Conservation (phyloP, 2,888 invertebrate species). For the Amorpha juglandis region DNA sequence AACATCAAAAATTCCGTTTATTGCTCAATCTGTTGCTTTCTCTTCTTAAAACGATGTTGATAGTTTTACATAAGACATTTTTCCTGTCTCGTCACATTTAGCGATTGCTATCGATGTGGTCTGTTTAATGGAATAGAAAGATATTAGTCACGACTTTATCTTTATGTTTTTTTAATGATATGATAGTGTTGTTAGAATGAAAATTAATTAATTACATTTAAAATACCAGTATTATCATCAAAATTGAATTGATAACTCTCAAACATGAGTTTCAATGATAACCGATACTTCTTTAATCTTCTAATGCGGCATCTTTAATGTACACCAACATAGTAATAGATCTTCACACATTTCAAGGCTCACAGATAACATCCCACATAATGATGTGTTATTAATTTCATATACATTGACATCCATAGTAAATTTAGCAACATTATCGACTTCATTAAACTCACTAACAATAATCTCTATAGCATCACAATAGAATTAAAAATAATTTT, state of each 20-base stretch:
- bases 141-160: slow-evolving; percentile 8
- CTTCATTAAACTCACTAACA: background rate
- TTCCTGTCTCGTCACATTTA: slow-evolving; percentile 12
- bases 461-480: background rate
- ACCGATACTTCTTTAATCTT: background rate
- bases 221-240: background rate
- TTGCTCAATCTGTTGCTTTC: background rate
- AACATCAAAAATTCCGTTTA: background rate
- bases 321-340: background rate
- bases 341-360: background rate
- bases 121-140: slow-evolving; percentile 1
- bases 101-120: slow-evolving; percentile 10
- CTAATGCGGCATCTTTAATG: background rate
- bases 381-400: background rate
- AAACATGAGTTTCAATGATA: no score
- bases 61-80: slow-evolving; percentile 12
- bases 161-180: slow-evolving; percentile 7
- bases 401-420: background rate
- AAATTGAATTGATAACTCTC: background rate
- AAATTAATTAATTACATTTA: background rate
- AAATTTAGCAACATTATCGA: background rate
- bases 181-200: background rate
- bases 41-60: slow-evolving; percentile 9
- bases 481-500: background rate
- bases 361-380: background rate